phyloP scores from a whole-genome alignment of 2,113 vertebrate genomes.

The Pygoscelis antarcticus region DNA sequence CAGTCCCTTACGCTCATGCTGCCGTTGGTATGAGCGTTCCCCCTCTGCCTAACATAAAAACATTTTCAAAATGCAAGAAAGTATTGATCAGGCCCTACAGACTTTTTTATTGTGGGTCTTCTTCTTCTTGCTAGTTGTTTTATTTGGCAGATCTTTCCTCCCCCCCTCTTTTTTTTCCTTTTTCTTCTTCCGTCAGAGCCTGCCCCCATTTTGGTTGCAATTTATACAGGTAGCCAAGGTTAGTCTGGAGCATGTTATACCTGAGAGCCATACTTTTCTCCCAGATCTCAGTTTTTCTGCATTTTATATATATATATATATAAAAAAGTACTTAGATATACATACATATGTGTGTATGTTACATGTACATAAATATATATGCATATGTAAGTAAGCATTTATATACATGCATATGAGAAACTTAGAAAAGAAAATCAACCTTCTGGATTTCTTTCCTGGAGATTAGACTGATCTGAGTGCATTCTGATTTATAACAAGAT shows the following conservation, averaged over 20 bases:
- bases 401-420: not conserved
- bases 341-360: not conserved
- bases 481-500: not conserved
- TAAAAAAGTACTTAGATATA: not conserved
- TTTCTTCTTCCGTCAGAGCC: not conserved
- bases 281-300: not conserved
- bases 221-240: not conserved
- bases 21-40: not conserved
- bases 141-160: not conserved
- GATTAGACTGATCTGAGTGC: not conserved
- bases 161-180: not conserved
- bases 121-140: not conserved
- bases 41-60: not conserved
- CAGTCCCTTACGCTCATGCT: rapidly evolving
- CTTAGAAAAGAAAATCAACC: not conserved
- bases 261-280: not conserved
- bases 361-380: not conserved
- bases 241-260: not conserved
- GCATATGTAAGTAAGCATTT: not conserved
- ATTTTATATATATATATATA: not conserved
- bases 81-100: not conserved
- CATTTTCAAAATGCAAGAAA: not conserved
- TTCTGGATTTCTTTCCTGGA: not conserved
- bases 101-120: not conserved
- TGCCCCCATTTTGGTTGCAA: not conserved